Evolutionary conservation across 2,797 vertebrate genomes (phyloP).

Genomic region (Lutra lutra): DNA sequence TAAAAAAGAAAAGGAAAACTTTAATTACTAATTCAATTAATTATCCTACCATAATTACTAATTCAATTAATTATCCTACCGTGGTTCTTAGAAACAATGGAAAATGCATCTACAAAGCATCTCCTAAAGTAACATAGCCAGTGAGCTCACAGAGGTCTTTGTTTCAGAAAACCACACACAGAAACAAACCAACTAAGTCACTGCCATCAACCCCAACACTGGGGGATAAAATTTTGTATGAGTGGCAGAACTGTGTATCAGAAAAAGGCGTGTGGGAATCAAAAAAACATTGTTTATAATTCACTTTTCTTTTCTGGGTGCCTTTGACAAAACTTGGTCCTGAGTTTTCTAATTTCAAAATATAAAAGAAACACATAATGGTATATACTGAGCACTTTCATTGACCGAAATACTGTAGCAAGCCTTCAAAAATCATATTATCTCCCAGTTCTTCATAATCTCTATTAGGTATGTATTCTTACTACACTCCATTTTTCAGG

Average conservation of each 20-base stretch:
- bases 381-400: neutral
- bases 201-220: neutral
- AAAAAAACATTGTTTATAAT: neutral
- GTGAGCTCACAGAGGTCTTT: neutral
- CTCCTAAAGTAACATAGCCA: neutral
- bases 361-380: neutral
- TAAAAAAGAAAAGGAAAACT: neutral
- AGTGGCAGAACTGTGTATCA: neutral
- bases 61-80: neutral
- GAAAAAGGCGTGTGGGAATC: neutral
- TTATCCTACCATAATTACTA: neutral
- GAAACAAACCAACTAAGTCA: neutral
- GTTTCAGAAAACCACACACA: neutral
- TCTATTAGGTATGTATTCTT: neutral
- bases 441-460: neutral
- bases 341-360: constrained; percentile 31
- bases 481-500: neutral
- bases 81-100: neutral
- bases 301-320: neutral
- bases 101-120: neutral
- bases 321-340: neutral
- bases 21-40: neutral
- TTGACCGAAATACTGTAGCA: neutral
- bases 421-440: neutral
- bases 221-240: neutral